Conservation (phyloP, 2,888 invertebrate genomes). For the Coenonympha arcania region DNA sequence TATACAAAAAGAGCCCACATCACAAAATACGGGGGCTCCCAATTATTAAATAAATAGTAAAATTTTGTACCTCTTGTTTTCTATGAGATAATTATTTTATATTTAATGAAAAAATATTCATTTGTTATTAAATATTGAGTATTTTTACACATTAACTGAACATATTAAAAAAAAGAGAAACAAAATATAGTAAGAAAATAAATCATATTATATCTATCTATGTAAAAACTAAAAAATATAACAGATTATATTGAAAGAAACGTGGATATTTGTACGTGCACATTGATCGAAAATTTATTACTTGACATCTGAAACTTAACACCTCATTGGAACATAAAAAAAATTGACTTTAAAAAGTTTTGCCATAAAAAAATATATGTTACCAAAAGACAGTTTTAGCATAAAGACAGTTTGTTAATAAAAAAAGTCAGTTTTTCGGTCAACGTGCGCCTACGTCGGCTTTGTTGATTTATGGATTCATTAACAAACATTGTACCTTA, state of each 20-base stretch:
- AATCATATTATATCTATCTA: slow-evolving; percentile 56
- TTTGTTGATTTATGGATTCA: slow-evolving; percentile 68
- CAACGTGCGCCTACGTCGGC: slow-evolving; percentile 42
- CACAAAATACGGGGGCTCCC: slow-evolving; percentile 38
- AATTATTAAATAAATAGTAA: slow-evolving; percentile 37
- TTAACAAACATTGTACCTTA: slow-evolving; percentile 68
- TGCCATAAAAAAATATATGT: slow-evolving; percentile 16
- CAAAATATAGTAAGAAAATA: slow-evolving; percentile 55
- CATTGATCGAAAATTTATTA: slow-evolving; percentile 39
- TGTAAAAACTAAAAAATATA: slow-evolving; percentile 54
- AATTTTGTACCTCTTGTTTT: slow-evolving; percentile 65
- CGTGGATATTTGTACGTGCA: slow-evolving; percentile 50
- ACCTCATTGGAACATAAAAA: too few species aligned
- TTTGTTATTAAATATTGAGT: slow-evolving; percentile 66
- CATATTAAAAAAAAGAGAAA: slow-evolving; percentile 54
- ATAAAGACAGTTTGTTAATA: slow-evolving; percentile 19
- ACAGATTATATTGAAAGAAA: slow-evolving; percentile 34
- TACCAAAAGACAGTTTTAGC: slow-evolving; percentile 2
- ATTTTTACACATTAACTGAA: slow-evolving; percentile 72
- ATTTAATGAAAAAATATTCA: slow-evolving; percentile 54
- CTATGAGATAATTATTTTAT: slow-evolving; percentile 68
- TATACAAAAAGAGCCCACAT: slow-evolving; percentile 50
- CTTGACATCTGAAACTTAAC: too few species aligned
- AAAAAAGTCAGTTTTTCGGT: slow-evolving; percentile 35
- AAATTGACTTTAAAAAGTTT: too few species aligned